Evolutionary conservation across 2,113 vertebrate genomes (phyloP), one percentile per base, ranked within the genome.

Genomic region (Prunella fulvescens): DNA sequence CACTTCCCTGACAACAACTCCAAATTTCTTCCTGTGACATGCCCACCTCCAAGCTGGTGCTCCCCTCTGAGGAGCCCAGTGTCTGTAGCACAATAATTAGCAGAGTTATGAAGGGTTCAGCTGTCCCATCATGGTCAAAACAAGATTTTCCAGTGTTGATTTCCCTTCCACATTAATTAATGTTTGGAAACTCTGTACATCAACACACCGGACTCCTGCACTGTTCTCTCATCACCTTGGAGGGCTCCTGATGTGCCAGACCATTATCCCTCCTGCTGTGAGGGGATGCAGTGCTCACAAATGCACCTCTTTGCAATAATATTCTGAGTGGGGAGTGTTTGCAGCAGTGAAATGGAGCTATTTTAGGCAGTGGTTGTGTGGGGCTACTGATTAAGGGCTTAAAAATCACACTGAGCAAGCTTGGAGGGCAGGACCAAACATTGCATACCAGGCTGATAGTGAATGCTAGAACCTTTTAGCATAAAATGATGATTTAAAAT

Each of bases 1-100:
- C 85, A 40, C 42, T 31, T 57, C 47, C 48, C 60, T 67, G 79
- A 92, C 93, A 92, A n/a, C 44, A 81, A 39, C 6, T 60, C 82
- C 77, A 57, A 77, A 81, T 37, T 82, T 86, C 76, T 81, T 88
- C 92, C 93, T 48, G n/a, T 90, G 86, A 66, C 87, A 53, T 83
- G 67, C 47, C 67, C 60, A 48, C 81, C 93, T 81, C 90, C 3
- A 4, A 54, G 64, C 56, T 44, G 58, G 58, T 0, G 0, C 0
- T 84, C 28, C 48, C 40, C 74, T 95, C 86, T 61, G 65, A 81
- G 73, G 18, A 87, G 37, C 76, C 37, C 58, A 24, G 48, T 57
- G 86, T 89, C 66, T 81, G 73, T 12, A 66, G 84, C 45, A 16
- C 31, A 40, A 45, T 74, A 40, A 88, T 44, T 66, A 76, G 18